Evolutionary conservation across 2,797 vertebrate species (phyloP), one percentile per base, ranked within the genome.

Genomic region (Karalla daura): DNA sequence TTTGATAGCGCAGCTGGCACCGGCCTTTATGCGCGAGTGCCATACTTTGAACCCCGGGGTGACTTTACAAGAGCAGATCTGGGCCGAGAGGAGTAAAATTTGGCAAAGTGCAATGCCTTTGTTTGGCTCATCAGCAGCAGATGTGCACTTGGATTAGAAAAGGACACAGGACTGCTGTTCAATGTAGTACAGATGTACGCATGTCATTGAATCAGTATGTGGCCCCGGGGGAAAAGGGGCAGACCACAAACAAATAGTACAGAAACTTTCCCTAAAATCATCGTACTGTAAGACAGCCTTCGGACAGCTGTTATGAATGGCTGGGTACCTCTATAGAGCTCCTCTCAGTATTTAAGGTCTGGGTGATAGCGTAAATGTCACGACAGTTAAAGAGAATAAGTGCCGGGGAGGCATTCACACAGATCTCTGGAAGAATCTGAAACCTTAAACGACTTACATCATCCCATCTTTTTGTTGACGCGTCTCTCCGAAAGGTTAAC

Each of bases 141-240:
- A 90, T 92, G 91, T 89, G 84, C 76, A 83, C 81, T 78, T 86
- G 84, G 83, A 89, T 81, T 80, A 78, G 77, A 70, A 81, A 71
- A 64, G 84, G 84, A 85, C 68, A 74, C 75, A 61, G 59, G 64
- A 84, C 83, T 86, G 87, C 78, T 79, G 72, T 81, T 89, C 67
- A 86, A 85, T 87, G 85, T 86, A 83, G 75, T 84, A 74, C 90
- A 92, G 89, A 92, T 91, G 91, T 88, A 88, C 66, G 85, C 80
- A 74, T 89, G 87, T 90, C 90, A 92, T 45, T 84, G 88, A 88
- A 89, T 88, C 85, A 92, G 80, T 91, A 91, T 92, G 89, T 84
- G 73, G 71, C 70, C 74, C 67, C 41, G 39, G 25, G 86, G 80
- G 76, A 72, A 46, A 70, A 53, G 44, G 63, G 74, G 84, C 73